Percentiles rank a stretch among this genome's conserved stretches.
phyloP scores from a whole-genome alignment of 30 jellyfish, hydroid and myxozoan genomes.

The Phacellophora camtschatica region DNA sequence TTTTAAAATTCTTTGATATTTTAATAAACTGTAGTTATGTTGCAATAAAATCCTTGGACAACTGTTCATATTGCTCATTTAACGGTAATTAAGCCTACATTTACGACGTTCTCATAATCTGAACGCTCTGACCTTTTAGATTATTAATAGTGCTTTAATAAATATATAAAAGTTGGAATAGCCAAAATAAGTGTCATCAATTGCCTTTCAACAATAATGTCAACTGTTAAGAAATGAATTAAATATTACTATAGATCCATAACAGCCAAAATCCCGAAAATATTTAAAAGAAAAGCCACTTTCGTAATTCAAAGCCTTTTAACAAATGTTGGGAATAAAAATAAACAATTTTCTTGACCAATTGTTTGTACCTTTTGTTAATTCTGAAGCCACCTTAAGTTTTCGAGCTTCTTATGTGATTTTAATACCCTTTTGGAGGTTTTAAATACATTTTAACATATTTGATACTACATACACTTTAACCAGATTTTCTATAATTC shows the following conservation, averaged over 20 bases:
- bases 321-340: too few species aligned
- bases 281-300: too few species aligned
- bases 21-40: background rate
- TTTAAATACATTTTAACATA: background rate
- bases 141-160: background rate
- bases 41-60: background rate
- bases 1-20: background rate
- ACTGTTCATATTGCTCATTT: background rate
- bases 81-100: background rate
- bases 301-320: too few species aligned
- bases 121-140: background rate
- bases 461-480: background rate
- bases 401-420: background rate
- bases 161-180: background rate
- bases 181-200: background rate
- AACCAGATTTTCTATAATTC: background rate
- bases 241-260: too few species aligned
- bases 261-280: too few species aligned
- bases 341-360: too few species aligned
- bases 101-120: background rate
- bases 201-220: too few species aligned
- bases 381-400: background rate
- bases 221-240: too few species aligned
- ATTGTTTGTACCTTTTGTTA: background rate
- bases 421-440: too few species aligned